Conservation (phyloP, 2,113 vertebrate species). For the Hemiscyllium ocellatum region DNA sequence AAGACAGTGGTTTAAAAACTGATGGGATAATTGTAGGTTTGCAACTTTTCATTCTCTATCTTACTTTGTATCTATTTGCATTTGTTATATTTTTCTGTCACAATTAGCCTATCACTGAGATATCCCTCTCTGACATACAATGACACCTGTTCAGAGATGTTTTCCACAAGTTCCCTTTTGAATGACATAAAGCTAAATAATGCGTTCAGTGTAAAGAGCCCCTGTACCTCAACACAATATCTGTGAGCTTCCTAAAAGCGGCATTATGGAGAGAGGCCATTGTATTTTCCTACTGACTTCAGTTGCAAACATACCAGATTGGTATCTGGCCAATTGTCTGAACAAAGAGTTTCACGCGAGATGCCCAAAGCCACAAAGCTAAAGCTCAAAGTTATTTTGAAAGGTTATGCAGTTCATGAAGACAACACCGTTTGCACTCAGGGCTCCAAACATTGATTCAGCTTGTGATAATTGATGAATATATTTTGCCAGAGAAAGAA, state of each 20-base stretch:
- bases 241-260: background rate
- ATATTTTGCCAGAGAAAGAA: background rate
- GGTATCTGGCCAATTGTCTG: background rate
- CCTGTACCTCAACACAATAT: too few species aligned
- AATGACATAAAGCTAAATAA: background rate
- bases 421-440: background rate
- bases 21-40: background rate
- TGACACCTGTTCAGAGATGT: background rate
- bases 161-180: background rate
- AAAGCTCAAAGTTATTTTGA: background rate
- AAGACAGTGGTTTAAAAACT: background rate
- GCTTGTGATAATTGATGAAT: background rate
- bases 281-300: background rate
- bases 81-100: background rate
- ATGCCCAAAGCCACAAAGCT: background rate
- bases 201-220: background rate
- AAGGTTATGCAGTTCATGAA: background rate
- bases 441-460: background rate
- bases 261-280: background rate
- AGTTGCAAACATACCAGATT: background rate
- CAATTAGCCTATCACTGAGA: background rate
- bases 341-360: slow-evolving; percentile 8
- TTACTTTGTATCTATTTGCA: background rate
- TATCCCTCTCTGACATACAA: background rate
- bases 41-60: background rate